Evolutionary conservation across 1,140 invertebrate genomes (phyloP).

Genomic region (Prorops nasuta): DNA sequence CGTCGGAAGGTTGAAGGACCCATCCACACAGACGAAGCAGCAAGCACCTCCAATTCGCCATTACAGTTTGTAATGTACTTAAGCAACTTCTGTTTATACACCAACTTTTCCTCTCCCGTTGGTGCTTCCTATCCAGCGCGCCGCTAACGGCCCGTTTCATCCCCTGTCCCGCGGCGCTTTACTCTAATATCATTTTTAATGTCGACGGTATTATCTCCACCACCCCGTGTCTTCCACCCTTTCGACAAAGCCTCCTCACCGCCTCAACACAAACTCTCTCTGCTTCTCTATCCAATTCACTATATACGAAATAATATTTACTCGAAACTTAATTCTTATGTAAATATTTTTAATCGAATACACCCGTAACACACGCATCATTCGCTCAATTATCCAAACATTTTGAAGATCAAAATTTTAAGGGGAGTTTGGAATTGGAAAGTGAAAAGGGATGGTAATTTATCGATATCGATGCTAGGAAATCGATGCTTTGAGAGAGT

Average conservation of each 20-base stretch:
- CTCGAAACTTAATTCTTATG: too few species aligned
- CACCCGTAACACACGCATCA: too few species aligned
- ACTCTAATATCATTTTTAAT: conserved; percentile 54
- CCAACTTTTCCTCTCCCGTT: conserved; percentile 44
- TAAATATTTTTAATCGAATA: too few species aligned
- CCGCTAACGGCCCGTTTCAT: conserved; percentile 30
- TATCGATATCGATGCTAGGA: too few species aligned
- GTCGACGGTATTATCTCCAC: conserved; percentile 49
- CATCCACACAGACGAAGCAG: conserved; percentile 18
- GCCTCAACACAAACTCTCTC: too few species aligned
- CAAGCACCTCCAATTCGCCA: conserved; percentile 48
- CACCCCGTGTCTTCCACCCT: conserved; percentile 14
- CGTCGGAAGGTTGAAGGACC: conserved; percentile 18
- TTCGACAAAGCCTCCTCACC: neutral
- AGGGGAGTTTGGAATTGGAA: too few species aligned
- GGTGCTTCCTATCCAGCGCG: conserved; percentile 4
- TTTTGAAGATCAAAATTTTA: too few species aligned
- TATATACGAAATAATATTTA: too few species aligned
- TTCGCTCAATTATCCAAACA: too few species aligned
- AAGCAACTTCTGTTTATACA: conserved; percentile 58
- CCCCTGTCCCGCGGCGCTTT: conserved; percentile 43
- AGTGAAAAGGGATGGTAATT: too few species aligned
- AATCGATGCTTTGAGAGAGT: too few species aligned
- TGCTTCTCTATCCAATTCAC: too few species aligned
- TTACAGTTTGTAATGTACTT: conserved; percentile 58